These are phyloP conservation scores for Oreochromis tanganicae DNA, from an alignment of 2,113 vertebrate species.

Conservation along the genomic window DNA sequence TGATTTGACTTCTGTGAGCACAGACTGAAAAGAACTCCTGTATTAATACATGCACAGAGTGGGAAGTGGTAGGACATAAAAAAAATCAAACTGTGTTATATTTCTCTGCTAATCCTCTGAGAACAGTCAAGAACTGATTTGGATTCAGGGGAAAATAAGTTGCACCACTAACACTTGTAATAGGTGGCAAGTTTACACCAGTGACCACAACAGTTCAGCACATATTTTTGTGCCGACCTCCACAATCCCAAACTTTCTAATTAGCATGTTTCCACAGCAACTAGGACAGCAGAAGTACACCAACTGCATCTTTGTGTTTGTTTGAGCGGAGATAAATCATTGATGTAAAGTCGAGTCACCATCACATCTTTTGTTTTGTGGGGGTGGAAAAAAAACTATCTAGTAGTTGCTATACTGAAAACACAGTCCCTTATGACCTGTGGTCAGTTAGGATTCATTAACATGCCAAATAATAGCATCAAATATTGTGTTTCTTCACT, in stretches of 20 bases:
- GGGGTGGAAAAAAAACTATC: background rate
- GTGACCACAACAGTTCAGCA: background rate
- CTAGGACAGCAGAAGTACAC: background rate
- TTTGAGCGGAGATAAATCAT: background rate
- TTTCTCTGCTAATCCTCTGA: background rate
- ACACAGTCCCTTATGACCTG: background rate
- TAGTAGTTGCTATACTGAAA: background rate
- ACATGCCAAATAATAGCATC: background rate
- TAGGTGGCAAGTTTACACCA: background rate
- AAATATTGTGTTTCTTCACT: background rate
- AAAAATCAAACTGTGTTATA: background rate
- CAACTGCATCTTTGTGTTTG: background rate
- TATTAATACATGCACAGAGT: background rate
- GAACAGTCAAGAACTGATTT: background rate
- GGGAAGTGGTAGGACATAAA: background rate
- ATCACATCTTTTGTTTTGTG: background rate
- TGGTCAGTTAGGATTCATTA: background rate
- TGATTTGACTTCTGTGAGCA: background rate
- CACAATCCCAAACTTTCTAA: background rate
- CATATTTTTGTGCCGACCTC: background rate
- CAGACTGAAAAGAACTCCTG: background rate
- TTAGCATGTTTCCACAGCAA: conserved; percentile 36
- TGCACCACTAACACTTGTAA: background rate
- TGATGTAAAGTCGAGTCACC: background rate
- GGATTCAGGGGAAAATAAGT: background rate